Evolutionary conservation across 2,888 invertebrate species (phyloP), one percentile per base, ranked within the genome.

Genomic region (Dynastes maya): DNA sequence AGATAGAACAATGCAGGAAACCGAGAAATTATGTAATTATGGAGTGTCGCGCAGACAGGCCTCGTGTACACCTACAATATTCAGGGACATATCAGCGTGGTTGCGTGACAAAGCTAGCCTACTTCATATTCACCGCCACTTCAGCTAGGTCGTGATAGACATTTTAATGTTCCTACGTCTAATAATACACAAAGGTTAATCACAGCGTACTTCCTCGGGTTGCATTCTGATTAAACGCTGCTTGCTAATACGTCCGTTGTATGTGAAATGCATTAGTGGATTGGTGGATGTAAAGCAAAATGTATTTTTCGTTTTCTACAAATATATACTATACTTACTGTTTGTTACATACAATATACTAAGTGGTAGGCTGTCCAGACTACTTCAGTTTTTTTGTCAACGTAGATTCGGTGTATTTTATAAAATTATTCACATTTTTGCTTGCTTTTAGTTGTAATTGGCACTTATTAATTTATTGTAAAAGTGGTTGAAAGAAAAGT

Each of bases 21-120:
- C 65, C 45, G 40, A 67, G 65, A 67, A 67, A 67, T 67, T 67
- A 67, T n/a, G 65, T 67, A 67, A 67, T 67, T 67, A 67, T 40
- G 37, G 64, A 64, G 32, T 37, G 64, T 64, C 64, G 64, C 37
- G 64, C 8, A n/a, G 64, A 64, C 16, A 32, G 55, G 64, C 22
- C n/a, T 67, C 45, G 45, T 45, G 40, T 45, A 22, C 65, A 45
- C 37, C 40, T 67, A 67, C 68, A n/a, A 27, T 22, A 45, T 11
- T 67, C 22, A 49, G 32, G 29, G 51, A 51, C 68, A 29, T 68
- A 51, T 68, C 68, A 68, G 13, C 29, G 1, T 51, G 51, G 49
- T 51, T 29, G 68, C 68, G 68, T 68, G 49, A 68, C 51, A 68
- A 65, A 53, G 53, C 29, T 49, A 68, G 27, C 51, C 68, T 68